Base-by-base conservation (phyloP, 1,140 invertebrate species). In the Mya arenaria region DNA sequence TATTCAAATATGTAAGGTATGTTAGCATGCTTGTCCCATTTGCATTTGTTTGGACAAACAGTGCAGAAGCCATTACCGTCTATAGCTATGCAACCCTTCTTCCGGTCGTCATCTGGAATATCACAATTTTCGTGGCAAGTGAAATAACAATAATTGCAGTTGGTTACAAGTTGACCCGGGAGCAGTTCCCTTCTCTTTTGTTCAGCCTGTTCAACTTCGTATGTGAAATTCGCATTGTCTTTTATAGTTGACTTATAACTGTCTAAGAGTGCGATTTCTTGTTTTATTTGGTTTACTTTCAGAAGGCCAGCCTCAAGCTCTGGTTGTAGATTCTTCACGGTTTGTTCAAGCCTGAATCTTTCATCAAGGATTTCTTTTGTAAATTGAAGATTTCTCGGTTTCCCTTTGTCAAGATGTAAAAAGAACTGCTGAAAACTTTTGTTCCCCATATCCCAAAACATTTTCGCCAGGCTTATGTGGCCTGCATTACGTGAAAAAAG, bases 81-180 rank as follows among this genome's bases (percentile, higher is more conserved):
- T 44, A 65, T 48, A 41, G 72, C 56, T 4, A 30, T 15, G 39
- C 56, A 63, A 5, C 44, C 10, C 25, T 4, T 34, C 28, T 75
- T 63, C 8, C 1, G 19, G 15, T 63, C 58, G 19, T 62, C 56
- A 62, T 62, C 28, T 4, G 56, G 34, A 32, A 62, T 39, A 1
- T 34, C 36, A 37, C 83, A 84, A 17, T 66, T 66, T 19, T 52
- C 48, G 39, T 84, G 83, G 68, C 83, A 84, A 3, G 83, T 84
- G 19, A 55, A 17, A 63, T 84, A 65, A 34, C 83, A 84, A 56
- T 41, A 32, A 0, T 48, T 23, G 39, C 83, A 84, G 41, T 84
- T 84, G 55, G 83, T 83, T 2, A 74, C 58, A 77, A 68, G 68
- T 19, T 39, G 17, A 17, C 83, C 83, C 15, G 23, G 23, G 25